A percentile compares a stretch with the other conserved stretches of the same genome.
Evolutionary conservation across 2,797 vertebrate species (phyloP).

Genomic region (Myotis pilosus): DNA sequence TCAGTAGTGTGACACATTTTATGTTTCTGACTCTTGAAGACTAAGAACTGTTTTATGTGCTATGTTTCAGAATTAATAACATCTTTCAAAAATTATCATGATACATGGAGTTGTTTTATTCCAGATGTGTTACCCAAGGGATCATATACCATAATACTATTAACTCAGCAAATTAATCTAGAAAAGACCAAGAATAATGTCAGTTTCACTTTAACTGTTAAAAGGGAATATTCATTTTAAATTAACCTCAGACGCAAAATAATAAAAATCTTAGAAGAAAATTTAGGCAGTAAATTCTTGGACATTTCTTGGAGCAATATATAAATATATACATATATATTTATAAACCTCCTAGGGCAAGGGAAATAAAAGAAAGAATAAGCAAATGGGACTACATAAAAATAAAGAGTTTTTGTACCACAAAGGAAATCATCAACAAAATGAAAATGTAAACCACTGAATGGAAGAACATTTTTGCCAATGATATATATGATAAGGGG

Average conservation of each 20-base stretch:
- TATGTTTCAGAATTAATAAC: not conserved
- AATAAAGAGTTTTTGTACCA: not conserved
- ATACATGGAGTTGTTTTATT: conserved; percentile 3
- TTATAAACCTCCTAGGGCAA: not conserved
- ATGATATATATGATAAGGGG: not conserved
- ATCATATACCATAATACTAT: not conserved
- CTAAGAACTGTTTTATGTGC: not conserved
- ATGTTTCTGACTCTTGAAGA: conserved; percentile 16
- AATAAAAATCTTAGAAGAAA: not conserved
- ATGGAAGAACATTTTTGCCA: not conserved
- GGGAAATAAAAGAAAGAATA: not conserved
- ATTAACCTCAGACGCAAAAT: not conserved
- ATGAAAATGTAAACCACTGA: not conserved
- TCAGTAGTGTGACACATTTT: not conserved
- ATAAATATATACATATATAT: no score
- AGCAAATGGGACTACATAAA: not conserved
- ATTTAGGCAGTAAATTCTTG: not conserved
- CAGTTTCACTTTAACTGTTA: not conserved
- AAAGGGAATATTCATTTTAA: not conserved
- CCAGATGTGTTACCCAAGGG: not conserved
- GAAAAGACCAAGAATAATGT: not conserved
- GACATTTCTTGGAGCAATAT: not conserved
- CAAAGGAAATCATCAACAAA: not conserved
- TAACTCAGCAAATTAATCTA: not conserved
- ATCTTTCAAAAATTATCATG: not conserved